These are phyloP conservation scores for Shargacucullia verbasci DNA, from an alignment of 2,888 invertebrate species.

Conservation along the genomic window DNA sequence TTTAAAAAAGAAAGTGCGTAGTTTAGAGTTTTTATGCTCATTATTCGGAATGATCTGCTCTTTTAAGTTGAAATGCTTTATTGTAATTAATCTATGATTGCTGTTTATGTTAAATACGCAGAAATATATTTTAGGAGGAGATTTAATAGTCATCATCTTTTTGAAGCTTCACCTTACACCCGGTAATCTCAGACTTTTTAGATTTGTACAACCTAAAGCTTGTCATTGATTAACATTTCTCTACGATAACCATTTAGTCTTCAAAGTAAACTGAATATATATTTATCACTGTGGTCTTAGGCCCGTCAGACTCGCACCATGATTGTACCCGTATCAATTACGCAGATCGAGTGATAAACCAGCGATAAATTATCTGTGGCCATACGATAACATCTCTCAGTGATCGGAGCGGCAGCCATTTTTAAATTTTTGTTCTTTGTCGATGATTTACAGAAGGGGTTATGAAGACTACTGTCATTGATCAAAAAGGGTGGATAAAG, in stretches of 20 bases:
- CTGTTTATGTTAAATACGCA: neutral
- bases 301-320: slow-evolving; percentile 64
- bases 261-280: slow-evolving; percentile 59
- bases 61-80: neutral
- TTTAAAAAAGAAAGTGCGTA: slow-evolving; percentile 23
- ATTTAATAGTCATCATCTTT: no score
- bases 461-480: slow-evolving; percentile 65
- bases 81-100: neutral
- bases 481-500: slow-evolving; percentile 47
- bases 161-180: no score
- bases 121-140: no score
- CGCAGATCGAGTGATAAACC: slow-evolving; percentile 81
- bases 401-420: slow-evolving; percentile 64
- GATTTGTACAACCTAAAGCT: neutral
- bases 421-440: slow-evolving; percentile 72
- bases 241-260: slow-evolving; percentile 36
- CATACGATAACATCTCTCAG: slow-evolving; percentile 71
- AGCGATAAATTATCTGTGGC: slow-evolving; percentile 78
- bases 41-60: slow-evolving; percentile 5
- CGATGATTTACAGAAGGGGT: slow-evolving; percentile 76
- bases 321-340: slow-evolving; percentile 82
- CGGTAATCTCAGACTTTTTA: no score
- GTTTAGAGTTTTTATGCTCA: slow-evolving; percentile 19
- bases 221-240: slow-evolving; percentile 27
- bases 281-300: slow-evolving; percentile 64